Evolutionary conservation across 2,888 invertebrate species (phyloP).

Genomic region (Silvanus unidentatus): DNA sequence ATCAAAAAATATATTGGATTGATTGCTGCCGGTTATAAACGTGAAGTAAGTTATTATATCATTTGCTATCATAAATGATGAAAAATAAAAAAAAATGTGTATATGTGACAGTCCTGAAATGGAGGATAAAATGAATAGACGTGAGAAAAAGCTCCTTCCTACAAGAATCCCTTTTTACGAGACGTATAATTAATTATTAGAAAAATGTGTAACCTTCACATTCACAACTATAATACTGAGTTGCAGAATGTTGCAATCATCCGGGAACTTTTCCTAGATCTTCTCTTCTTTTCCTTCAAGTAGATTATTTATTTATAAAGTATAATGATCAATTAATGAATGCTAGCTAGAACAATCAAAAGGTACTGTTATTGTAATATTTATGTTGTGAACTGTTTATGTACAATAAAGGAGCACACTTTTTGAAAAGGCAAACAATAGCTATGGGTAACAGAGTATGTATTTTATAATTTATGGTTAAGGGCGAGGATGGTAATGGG

Average conservation of each 20-base stretch:
- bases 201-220: neutral
- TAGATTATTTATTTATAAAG: too few species aligned
- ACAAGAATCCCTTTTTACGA: neutral
- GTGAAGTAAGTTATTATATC: too few species aligned
- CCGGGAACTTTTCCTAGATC: too few species aligned
- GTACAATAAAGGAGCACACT: neutral
- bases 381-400: neutral
- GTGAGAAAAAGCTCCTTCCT: neutral
- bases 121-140: conserved; percentile 1
- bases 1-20: too few species aligned
- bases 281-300: too few species aligned
- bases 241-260: too few species aligned
- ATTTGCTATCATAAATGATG: too few species aligned
- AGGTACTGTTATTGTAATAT: too few species aligned
- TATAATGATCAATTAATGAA: too few species aligned
- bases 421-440: conserved; percentile 1
- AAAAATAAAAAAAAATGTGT: neutral
- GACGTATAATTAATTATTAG: neutral
- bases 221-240: too few species aligned
- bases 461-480: conserved; percentile 2
- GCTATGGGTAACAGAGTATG: neutral
- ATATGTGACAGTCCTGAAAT: conserved; percentile 1
- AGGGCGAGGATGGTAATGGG: conserved; percentile 3
- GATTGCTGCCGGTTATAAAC: too few species aligned
- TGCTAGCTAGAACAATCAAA: too few species aligned